Evolutionary conservation across 2,113 vertebrate genomes (phyloP).

Genomic region (Trochalopteron elliotii): DNA sequence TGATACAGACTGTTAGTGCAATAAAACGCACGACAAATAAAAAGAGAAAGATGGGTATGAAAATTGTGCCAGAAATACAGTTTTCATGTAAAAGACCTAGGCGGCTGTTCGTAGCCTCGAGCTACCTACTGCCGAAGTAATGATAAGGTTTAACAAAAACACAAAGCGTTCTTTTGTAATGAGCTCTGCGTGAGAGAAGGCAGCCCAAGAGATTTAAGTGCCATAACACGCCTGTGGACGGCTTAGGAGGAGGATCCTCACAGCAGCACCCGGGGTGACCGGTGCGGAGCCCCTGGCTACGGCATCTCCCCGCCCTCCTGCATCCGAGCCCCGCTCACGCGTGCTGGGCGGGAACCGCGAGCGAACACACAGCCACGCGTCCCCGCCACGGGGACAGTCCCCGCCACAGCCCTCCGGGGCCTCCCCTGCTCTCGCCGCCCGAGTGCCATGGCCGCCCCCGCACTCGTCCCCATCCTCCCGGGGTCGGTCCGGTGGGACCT

Average conservation of each 20-base stretch:
- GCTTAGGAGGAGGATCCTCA: background rate
- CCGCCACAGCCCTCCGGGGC: background rate
- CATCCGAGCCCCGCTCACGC: background rate
- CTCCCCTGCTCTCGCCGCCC: background rate
- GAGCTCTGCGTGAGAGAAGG: background rate
- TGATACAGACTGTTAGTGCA: background rate
- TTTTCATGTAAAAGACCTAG: background rate
- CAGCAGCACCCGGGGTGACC: background rate
- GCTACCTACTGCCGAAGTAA: background rate
- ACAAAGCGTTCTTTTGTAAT: background rate
- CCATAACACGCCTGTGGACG: background rate
- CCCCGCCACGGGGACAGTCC: background rate
- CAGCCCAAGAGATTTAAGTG: background rate
- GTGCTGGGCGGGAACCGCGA: accelerated
- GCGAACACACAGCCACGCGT: background rate
- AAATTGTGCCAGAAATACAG: background rate
- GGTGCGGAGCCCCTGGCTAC: accelerated
- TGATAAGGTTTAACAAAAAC: background rate
- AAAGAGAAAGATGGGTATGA: background rate
- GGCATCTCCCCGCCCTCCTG: background rate
- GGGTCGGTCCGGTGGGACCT: background rate
- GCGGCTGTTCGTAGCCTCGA: background rate
- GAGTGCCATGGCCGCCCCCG: background rate
- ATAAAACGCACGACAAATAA: background rate
- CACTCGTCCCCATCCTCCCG: too few relatives aligned